phyloP scores from a whole-genome alignment of 2,888 invertebrate genomes.

The Diplolepis rosae region DNA sequence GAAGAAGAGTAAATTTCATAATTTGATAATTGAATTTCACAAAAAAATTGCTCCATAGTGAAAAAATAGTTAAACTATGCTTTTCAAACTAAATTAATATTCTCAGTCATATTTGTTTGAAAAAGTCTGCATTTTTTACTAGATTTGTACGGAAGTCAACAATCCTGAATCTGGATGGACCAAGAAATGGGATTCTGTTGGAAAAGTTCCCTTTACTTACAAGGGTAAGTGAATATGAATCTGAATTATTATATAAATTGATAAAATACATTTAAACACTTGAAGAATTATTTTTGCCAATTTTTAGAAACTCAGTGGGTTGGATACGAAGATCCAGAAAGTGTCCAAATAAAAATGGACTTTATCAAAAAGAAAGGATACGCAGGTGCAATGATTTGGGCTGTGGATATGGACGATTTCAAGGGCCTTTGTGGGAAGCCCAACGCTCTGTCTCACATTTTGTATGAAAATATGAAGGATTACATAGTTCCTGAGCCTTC shows the following conservation, averaged over 20 bases:
- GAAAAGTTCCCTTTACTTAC: conserved; percentile 89
- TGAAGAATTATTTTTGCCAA: neutral
- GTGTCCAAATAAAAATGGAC: conserved; percentile 92
- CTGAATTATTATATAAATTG: neutral
- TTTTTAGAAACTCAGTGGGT: conserved; percentile 86
- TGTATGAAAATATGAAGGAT: conserved; percentile 82
- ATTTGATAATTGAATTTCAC: too few species aligned
- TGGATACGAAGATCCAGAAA: conserved; percentile 88
- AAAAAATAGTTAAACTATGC: too few species aligned
- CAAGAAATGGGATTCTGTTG: conserved; percentile 87
- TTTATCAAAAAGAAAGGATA: conserved; percentile 89
- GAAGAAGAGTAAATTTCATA: too few species aligned
- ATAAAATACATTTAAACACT: too few species aligned
- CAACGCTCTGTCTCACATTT: conserved; percentile 84
- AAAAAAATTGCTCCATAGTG: too few species aligned
- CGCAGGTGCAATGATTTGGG: conserved; percentile 94
- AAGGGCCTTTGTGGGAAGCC: conserved; percentile 86
- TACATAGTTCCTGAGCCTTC: conserved; percentile 80
- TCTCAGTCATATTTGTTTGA: neutral
- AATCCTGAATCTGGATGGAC: conserved; percentile 85
- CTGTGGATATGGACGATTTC: conserved; percentile 94
- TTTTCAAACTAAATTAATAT: too few species aligned
- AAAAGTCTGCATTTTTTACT: conserved; percentile 21
- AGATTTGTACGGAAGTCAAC: conserved; percentile 87
- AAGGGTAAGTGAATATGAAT: conserved; percentile 76